phyloP scores from a whole-genome alignment of 2,113 vertebrate species.

The Tamias sibiricus region DNA sequence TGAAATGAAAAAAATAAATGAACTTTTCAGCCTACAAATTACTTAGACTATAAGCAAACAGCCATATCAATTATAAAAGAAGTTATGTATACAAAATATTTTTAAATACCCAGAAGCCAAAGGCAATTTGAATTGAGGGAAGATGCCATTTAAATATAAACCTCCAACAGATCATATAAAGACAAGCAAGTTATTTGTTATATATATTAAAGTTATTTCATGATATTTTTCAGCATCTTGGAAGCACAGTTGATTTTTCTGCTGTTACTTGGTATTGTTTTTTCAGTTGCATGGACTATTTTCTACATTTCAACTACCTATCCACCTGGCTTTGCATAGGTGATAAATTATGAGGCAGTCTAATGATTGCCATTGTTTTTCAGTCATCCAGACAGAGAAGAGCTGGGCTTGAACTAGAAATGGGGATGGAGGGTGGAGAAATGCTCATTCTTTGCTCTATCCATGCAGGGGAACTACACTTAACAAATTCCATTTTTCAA shows the following conservation, averaged over 20 bases:
- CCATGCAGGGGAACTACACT: not conserved
- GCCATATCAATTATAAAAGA: slow-evolving; percentile 59
- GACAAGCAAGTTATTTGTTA: not conserved
- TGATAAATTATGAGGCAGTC: not conserved
- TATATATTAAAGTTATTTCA: not conserved
- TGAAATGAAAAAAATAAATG: slow-evolving; percentile 43
- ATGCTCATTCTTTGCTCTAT: not conserved
- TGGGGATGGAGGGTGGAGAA: not conserved
- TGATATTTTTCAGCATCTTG: not conserved
- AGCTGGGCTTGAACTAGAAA: not conserved
- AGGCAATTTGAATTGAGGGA: slow-evolving; percentile 14
- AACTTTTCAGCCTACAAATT: slow-evolving; percentile 35
- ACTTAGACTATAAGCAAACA: slow-evolving; percentile 21
- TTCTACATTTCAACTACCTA: not conserved
- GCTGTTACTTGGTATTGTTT: not conserved
- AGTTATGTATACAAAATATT: slow-evolving; percentile 40
- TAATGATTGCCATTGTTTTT: not conserved
- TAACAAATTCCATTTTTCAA: not conserved
- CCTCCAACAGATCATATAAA: not conserved
- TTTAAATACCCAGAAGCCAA: slow-evolving; percentile 46
- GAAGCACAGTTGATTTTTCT: not conserved
- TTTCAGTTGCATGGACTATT: not conserved
- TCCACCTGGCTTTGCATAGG: not conserved
- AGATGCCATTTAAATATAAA: slow-evolving; percentile 55
- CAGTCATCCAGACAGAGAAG: not conserved